phyloP scores from a whole-genome alignment of 2,888 invertebrate species.

The Caenorhabditis sp. region DNA sequence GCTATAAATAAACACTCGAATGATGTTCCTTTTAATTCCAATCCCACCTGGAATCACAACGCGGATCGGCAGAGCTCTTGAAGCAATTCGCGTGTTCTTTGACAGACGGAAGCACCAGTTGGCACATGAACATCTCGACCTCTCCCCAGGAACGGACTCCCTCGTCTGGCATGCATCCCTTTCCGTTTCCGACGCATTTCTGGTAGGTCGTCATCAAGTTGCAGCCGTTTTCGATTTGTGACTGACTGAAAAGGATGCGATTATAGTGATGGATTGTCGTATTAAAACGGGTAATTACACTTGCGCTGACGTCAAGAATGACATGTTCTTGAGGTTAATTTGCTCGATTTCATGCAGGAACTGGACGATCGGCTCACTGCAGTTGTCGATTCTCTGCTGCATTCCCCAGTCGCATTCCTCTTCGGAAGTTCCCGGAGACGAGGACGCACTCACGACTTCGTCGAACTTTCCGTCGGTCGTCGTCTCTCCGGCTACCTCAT shows the following conservation, averaged over 20 bases:
- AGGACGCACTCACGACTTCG: constrained; percentile 28
- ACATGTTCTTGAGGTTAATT: constrained; percentile 46
- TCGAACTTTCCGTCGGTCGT: constrained; percentile 36
- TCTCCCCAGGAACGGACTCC: constrained; percentile 65
- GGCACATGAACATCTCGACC: constrained; percentile 75
- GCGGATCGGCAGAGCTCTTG: constrained; percentile 48
- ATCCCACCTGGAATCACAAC: constrained; percentile 55
- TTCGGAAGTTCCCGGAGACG: constrained; percentile 23
- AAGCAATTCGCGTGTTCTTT: constrained; percentile 73
- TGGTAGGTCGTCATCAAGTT: constrained; percentile 66
- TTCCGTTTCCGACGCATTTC: constrained; percentile 65
- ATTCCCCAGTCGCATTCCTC: constrained; percentile 62
- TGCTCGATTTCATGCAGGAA: constrained; percentile 64
- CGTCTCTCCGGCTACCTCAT: constrained; percentile 48
- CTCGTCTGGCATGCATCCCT: constrained; percentile 64
- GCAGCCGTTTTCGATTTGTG: constrained; percentile 63
- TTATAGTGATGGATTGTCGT: constrained; percentile 13
- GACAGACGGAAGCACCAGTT: constrained; percentile 73
- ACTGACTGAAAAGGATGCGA: constrained; percentile 54
- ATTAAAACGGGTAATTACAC: constrained; percentile 23
- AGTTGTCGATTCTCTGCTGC: constrained; percentile 67
- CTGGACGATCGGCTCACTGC: constrained; percentile 65
- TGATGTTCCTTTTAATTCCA: neutral
- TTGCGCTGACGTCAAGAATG: constrained; percentile 33
- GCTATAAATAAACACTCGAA: constrained; percentile 14